Evolutionary conservation across 1,140 invertebrate species (phyloP), one percentile per base, ranked within the genome.

Genomic region (Aphelinus certus): DNA sequence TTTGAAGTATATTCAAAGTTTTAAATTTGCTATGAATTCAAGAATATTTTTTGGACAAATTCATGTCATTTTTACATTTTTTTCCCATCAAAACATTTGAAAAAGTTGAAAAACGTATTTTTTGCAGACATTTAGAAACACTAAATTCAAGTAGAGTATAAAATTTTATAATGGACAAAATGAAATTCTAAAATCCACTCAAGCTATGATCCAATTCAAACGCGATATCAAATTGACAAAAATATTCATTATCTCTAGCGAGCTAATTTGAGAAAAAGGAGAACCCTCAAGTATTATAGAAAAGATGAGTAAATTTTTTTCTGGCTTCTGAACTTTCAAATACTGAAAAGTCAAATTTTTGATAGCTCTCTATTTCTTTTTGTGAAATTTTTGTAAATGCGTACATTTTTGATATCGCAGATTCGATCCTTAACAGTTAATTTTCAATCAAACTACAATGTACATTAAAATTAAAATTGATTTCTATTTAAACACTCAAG

Each of bases 191-290:
- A 46, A 26, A 64, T 71, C 7, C 43, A 64, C n/a, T 64, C 7
- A 64, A 55, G 64, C 55, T 46, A 49, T 10, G 63, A 55, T 68
- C 55, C 7, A 68, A 75, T 7, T 1, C 7, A 58, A 74, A 71
- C 10, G 45, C 26, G 9, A 73, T 68, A 6, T 71, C 64, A 4
- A 69, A 75, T 73, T 43, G 3, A 56, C 46, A 42, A 68, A 65
- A 77, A 47, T 45, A 73, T 61, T 74, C 49, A 57, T 65, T 71
- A 58, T 70, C 66, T 26, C 10, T 47, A 6, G 10, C 45, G 3
- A 60, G 46, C 5, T n/a, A 48, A 70, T 47, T 46, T 55, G 55
- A n/a, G 43, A 51, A 46, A 57, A 26, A 2, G 47, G 10, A 66
- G 7, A 7, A 55, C 10, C 1, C 51, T 56, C 46, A 10, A 66